phyloP scores from a whole-genome alignment of 2,113 vertebrate species.

The Nerophis lumbriciformis region DNA sequence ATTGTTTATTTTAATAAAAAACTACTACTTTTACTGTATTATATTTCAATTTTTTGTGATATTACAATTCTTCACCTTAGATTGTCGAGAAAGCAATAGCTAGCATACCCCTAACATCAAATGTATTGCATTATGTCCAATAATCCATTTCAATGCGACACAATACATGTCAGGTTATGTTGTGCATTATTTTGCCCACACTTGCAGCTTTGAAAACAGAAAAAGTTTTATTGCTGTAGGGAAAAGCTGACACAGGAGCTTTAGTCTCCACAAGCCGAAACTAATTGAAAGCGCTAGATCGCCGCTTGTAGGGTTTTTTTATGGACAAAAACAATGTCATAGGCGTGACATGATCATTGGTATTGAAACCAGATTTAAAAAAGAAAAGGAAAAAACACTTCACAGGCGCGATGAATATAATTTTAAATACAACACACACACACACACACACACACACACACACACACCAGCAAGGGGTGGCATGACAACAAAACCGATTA shows the following conservation, averaged over 20 bases:
- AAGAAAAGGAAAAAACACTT: no score
- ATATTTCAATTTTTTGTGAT: no score
- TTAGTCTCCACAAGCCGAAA: neutral
- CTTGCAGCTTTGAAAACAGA: neutral
- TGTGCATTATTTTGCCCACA: neutral
- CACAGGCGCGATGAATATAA: neutral
- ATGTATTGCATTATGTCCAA: no score
- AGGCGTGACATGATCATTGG: neutral
- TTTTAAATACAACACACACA: neutral
- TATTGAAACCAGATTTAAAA: neutral
- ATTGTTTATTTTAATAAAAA: no score
- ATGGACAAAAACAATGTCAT: conserved; percentile 3
- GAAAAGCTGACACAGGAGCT: neutral
- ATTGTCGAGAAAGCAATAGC: no score
- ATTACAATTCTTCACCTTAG: no score
- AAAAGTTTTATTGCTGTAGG: neutral
- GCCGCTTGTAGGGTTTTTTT: neutral
- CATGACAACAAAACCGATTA: neutral
- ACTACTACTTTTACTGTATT: no score
- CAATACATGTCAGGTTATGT: no score
- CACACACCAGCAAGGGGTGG: neutral
- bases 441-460: neutral
- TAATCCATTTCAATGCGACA: no score
- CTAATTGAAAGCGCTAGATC: neutral
- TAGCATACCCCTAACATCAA: no score